Evolutionary conservation across 2,797 vertebrate species (phyloP), one percentile per base, ranked within the genome.

Genomic region (Cuculus canorus): DNA sequence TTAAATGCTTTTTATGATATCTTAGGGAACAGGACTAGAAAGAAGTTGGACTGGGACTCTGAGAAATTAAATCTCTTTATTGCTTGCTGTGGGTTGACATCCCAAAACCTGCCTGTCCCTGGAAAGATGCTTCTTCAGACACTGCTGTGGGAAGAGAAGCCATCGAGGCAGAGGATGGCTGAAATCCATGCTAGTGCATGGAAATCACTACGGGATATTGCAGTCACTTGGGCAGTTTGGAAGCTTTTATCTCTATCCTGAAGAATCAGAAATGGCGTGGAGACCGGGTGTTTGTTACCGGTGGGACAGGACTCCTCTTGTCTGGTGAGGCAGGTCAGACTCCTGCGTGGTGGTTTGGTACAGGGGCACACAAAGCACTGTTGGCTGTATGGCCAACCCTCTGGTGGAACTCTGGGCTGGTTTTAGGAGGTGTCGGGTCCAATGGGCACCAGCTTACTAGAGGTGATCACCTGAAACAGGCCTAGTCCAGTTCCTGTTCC

Each of bases 291-390:
- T 39, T 39, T 43, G 17, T 5, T 57, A 19, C 22, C 45, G 61
- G 7, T 1, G 4, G 30, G 45, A 24, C 43, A 39, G 54, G 27
- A 50, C 64, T 57, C 35, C 47, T 73, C 33, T 48, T 2, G 0
- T 10, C 32, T 2, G 3, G 11, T 7, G 27, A 61, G 45, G 37
- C 41, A 19, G 15, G 10, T 23, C 17, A 43, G 56, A 6, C 21
- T 43, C 27, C 35, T 0, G 2, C 0, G 1, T 11, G 45, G 45
- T 0, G 0, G 2, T 39, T 41, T 15, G 66, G 9, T 3, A 0
- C 28, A 11, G 33, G 41, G 54, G 3, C 5, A 6, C 73, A 45
- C 33, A 8, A 27, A 32, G 19, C 30, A 1, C 11, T 4, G 1
- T 14, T 10, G 61, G 10, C 68, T 9, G 37, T 9, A 24, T 17